Percentiles rank a stretch among this genome's conserved stretches.
Conservation (phyloP, 2,113 vertebrate genomes). For the Epinephelus lanceolatus region DNA sequence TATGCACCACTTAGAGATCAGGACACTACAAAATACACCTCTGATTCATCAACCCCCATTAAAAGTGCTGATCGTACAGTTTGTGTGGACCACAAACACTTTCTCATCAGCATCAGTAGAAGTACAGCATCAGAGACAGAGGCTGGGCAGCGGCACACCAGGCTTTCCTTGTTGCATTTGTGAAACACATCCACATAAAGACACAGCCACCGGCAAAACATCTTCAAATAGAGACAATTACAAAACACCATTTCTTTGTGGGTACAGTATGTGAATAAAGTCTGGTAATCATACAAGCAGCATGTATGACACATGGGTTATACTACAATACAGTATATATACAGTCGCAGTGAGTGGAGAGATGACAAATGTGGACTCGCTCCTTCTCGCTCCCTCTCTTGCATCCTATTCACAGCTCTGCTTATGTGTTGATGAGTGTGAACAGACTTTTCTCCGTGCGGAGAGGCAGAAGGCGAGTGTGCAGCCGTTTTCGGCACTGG, state of each 20-base stretch:
- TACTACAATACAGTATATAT: constrained; percentile 65
- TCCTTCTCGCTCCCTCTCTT: constrained; percentile 19
- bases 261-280: constrained; percentile 43
- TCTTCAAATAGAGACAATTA: constrained; percentile 64
- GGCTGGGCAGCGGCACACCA: constrained; percentile 33
- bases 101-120: constrained; percentile 14
- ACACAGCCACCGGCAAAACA: constrained; percentile 60
- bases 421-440: constrained; percentile 68
- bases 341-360: constrained; percentile 48
- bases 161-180: constrained; percentile 37
- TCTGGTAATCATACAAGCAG: constrained; percentile 45
- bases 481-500: constrained; percentile 29
- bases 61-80: constrained; percentile 29
- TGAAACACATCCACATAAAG: constrained; percentile 62
- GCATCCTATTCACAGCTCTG: constrained; percentile 57
- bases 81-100: constrained; percentile 16
- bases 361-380: constrained; percentile 31
- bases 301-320: constrained; percentile 50
- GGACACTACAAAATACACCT: constrained; percentile 68
- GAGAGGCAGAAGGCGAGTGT: constrained; percentile 55
- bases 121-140: constrained; percentile 37
- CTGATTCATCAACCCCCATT: constrained; percentile 15
- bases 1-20: constrained; percentile 66
- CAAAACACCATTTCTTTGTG: constrained; percentile 50
- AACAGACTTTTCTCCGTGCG: constrained; percentile 54